These are phyloP conservation scores for Hippoglossus stenolepis DNA, from an alignment of 2,113 vertebrate genomes.

Conservation along the genomic window DNA sequence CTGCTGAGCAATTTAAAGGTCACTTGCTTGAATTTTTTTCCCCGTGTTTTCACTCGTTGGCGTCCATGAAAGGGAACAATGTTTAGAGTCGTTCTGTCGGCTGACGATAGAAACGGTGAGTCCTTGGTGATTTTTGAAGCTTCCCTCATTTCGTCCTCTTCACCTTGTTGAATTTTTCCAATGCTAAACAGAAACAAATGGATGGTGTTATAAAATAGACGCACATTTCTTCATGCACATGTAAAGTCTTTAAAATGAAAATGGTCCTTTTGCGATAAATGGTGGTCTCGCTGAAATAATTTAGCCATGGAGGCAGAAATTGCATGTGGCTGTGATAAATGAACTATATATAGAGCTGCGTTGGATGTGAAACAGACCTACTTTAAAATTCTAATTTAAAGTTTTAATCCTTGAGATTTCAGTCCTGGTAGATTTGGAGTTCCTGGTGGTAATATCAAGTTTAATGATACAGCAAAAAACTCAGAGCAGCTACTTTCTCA, in stretches of 20 bases:
- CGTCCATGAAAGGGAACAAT: conserved; percentile 25
- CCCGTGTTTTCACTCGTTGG: conserved; percentile 9
- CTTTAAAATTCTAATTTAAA: background rate
- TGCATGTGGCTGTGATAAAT: background rate
- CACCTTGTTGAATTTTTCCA: background rate
- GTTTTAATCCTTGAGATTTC: background rate
- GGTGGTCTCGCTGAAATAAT: conserved; percentile 12
- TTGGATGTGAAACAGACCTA: too few relatives aligned
- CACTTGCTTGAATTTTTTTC: conserved; percentile 35
- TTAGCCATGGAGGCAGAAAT: background rate
- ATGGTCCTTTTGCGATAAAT: too few relatives aligned
- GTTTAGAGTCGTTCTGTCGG: conserved; percentile 34
- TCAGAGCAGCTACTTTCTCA: background rate
- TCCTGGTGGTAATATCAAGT: background rate
- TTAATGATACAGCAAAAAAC: background rate
- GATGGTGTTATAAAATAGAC: background rate
- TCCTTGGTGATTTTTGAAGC: conserved; percentile 54
- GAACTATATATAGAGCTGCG: background rate
- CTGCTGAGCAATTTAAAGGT: conserved; percentile 63
- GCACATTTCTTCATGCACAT: background rate
- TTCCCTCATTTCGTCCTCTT: conserved; percentile 19
- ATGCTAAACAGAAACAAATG: background rate
- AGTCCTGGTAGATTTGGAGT: background rate
- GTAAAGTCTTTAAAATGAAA: conserved; percentile 4
- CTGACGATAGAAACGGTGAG: conserved; percentile 68